Evolutionary conservation across 2,888 invertebrate genomes (phyloP), one percentile per base, ranked within the genome.

Genomic region (Trypoxylon attenuatum): DNA sequence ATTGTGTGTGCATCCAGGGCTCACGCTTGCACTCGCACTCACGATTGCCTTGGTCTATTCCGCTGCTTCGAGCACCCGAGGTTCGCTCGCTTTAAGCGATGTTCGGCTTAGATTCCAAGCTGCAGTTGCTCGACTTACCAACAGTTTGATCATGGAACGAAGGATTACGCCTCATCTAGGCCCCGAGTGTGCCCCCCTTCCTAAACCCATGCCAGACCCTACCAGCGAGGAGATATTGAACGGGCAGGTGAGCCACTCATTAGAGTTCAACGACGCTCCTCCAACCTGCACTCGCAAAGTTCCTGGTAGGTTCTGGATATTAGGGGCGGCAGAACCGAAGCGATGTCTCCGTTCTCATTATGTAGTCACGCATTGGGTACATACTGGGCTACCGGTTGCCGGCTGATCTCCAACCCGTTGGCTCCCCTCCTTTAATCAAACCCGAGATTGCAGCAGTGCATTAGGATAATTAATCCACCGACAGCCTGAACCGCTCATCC

Each of bases 311-410:
- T 58, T 53, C 58, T 55, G 1, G 71, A 73, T 71, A 74, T 53
- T 53, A 49, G 58, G 66, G 57, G 60, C 56, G 56, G 63, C 59
- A 65, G 72, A 75, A 68, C 66, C 65, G 62, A 71, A 68, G 65
- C 68, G 73, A 75, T 72, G 63, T 54, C 69, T 66, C 45, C 59
- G 59, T 61, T 59, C 68, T 71, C 70, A 46, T 77, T 76, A 75
- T 47, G 54, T 50, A 57, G 62, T 25, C 62, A 71, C 61, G 62
- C 71, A 74, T 54, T 18, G 56, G 51, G 56, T 66, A 51, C n/a
- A n/a, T n/a, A n/a, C n/a, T n/a, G n/a, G n/a, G n/a, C n/a, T n/a
- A n/a, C 66, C 64, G 55, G 49, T 55, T 49, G 54, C 39, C 29
- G 29, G 52, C 62, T 58, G 58, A 70, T 62, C 55, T 53, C 27